These are phyloP conservation scores for Geophilus truncorum DNA, from an alignment of 2,888 invertebrate species.

Conservation along the genomic window DNA sequence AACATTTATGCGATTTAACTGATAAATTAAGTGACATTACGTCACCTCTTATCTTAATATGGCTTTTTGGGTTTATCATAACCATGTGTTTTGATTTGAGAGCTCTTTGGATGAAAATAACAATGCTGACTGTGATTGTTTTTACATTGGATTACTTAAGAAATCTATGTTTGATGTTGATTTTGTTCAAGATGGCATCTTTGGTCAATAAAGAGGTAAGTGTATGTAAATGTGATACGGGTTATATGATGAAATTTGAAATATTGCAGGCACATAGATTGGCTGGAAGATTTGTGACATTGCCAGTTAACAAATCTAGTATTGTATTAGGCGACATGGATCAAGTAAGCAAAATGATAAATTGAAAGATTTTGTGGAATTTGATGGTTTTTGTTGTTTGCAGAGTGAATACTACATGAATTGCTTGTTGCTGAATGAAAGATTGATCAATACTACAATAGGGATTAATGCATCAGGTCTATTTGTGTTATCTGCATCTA, in stretches of 20 bases:
- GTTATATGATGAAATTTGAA: background rate
- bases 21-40: background rate
- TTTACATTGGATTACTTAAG: background rate
- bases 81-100: background rate
- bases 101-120: background rate
- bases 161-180: background rate
- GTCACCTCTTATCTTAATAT: background rate
- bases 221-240: background rate
- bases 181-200: background rate
- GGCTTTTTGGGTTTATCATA: background rate
- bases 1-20: background rate
- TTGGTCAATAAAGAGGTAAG: background rate
- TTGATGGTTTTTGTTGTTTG: background rate
- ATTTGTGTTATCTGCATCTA: too few species aligned
- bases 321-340: background rate
- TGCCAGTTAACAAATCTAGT: background rate
- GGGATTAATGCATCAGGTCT: too few species aligned
- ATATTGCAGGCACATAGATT: background rate
- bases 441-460: too few species aligned
- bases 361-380: too few species aligned
- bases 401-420: too few species aligned
- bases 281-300: background rate
- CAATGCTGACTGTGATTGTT: background rate
- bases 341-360: too few species aligned
- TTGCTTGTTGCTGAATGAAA: too few species aligned